These are phyloP conservation scores for Myotis pilosus DNA, from an alignment of 2,797 vertebrate genomes.

Conservation along the genomic window DNA sequence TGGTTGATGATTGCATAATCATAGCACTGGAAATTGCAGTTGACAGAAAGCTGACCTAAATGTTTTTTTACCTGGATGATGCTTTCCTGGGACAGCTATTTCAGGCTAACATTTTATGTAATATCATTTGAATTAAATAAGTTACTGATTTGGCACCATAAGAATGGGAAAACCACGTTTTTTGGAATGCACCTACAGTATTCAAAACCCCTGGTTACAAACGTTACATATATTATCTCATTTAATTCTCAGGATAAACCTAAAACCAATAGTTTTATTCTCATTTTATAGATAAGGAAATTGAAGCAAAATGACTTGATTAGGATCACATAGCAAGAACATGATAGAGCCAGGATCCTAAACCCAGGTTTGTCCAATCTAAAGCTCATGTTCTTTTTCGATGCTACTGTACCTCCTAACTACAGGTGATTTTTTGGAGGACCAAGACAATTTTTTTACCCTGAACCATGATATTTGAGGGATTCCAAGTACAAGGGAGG, in stretches of 20 bases:
- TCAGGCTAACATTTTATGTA: slow-evolving; percentile 60
- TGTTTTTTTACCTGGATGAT: slow-evolving; percentile 58
- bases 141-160: slow-evolving; percentile 40
- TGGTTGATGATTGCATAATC: slow-evolving; percentile 66
- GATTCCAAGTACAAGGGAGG: neutral
- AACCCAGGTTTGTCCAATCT: neutral
- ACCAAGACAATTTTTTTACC: neutral
- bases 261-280: slow-evolving; percentile 41
- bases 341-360: slow-evolving; percentile 16
- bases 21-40: slow-evolving; percentile 48
- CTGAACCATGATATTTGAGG: slow-evolving; percentile 5
- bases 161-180: slow-evolving; percentile 23
- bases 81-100: slow-evolving; percentile 62
- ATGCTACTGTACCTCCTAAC: neutral
- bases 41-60: slow-evolving; percentile 68
- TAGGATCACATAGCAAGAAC: neutral
- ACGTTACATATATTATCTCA: neutral
- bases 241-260: slow-evolving; percentile 39
- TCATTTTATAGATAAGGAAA: slow-evolving; percentile 49
- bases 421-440: slow-evolving; percentile 7
- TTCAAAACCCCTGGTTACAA: slow-evolving; percentile 20
- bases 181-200: neutral
- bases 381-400: neutral
- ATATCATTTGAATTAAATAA: slow-evolving; percentile 66
- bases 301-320: slow-evolving; percentile 33